Evolutionary conservation across 2,888 invertebrate species (phyloP).

Genomic region (Chamaedrilus cognettii): DNA sequence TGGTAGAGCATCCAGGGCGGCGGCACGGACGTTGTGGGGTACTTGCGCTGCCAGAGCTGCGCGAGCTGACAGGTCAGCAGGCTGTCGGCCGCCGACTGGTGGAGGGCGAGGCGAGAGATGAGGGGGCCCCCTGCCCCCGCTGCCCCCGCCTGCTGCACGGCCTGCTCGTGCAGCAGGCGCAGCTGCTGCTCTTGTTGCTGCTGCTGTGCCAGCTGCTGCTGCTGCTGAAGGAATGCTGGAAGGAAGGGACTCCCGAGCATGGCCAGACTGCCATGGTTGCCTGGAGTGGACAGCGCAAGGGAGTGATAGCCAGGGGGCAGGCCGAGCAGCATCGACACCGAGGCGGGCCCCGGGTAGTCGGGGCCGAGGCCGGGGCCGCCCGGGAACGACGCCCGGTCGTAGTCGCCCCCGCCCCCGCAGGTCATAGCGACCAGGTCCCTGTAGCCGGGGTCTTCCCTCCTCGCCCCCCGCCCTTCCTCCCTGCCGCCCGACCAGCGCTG

Average conservation of each 20-base stretch:
- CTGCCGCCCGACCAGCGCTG: too few relatives aligned
- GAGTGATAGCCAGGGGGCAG: background rate
- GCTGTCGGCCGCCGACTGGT: slow-evolving; percentile 7
- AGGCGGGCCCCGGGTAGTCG: background rate
- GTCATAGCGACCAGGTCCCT: too few relatives aligned
- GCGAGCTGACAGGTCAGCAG: slow-evolving; percentile 47
- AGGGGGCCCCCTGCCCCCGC: background rate
- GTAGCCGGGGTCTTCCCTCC: too few relatives aligned
- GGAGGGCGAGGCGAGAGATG: background rate
- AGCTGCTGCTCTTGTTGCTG: slow-evolving; percentile 20
- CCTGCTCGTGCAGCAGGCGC: slow-evolving; percentile 22
- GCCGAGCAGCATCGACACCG: background rate
- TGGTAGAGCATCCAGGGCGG: slow-evolving; percentile 51
- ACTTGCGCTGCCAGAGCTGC: slow-evolving; percentile 56
- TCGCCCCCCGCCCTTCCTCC: too few relatives aligned
- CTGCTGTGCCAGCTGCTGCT: too few relatives aligned
- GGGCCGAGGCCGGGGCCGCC: background rate
- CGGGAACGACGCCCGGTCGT: background rate
- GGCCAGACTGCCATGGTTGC: background rate
- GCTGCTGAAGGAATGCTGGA: slow-evolving; percentile 8
- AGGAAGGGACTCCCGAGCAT: slow-evolving; percentile 1
- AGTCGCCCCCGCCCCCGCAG: too few relatives aligned
- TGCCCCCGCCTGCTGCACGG: background rate
- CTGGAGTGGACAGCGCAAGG: background rate
- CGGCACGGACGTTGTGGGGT: slow-evolving; percentile 49